Evolutionary conservation across 2,113 vertebrate species (phyloP).

Genomic region (Axis porcinus): DNA sequence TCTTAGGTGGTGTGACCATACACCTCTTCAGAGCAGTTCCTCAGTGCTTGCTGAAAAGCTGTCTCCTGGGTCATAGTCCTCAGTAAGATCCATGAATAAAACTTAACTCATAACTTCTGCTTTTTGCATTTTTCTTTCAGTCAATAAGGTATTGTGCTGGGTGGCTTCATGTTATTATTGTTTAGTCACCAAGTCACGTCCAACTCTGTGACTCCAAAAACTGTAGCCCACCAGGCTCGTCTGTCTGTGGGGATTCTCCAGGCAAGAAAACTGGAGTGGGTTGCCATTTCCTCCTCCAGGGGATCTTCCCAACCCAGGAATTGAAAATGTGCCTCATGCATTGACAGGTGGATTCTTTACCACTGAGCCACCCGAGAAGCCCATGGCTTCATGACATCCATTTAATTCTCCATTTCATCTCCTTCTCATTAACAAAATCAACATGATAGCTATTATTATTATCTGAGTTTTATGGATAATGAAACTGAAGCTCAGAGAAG

Average conservation of each 20-base stretch:
- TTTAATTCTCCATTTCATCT: neutral
- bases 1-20: neutral
- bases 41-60: neutral
- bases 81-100: neutral
- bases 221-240: neutral
- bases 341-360: neutral
- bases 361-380: neutral
- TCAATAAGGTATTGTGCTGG: neutral
- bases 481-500: neutral
- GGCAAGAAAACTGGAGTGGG: neutral
- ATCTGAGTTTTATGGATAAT: neutral
- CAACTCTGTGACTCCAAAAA: neutral
- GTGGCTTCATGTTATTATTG: neutral
- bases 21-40: neutral
- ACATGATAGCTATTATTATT: neutral
- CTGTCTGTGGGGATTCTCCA: neutral
- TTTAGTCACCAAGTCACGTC: neutral
- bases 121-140: neutral
- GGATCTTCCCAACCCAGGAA: neutral
- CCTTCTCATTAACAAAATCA: neutral
- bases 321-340: neutral
- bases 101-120: neutral
- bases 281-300: neutral
- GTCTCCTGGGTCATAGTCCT: neutral
- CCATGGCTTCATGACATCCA: neutral